These are phyloP conservation scores for Sylvicapra grimmia DNA, from an alignment of 2,113 vertebrate genomes.

Conservation along the genomic window DNA sequence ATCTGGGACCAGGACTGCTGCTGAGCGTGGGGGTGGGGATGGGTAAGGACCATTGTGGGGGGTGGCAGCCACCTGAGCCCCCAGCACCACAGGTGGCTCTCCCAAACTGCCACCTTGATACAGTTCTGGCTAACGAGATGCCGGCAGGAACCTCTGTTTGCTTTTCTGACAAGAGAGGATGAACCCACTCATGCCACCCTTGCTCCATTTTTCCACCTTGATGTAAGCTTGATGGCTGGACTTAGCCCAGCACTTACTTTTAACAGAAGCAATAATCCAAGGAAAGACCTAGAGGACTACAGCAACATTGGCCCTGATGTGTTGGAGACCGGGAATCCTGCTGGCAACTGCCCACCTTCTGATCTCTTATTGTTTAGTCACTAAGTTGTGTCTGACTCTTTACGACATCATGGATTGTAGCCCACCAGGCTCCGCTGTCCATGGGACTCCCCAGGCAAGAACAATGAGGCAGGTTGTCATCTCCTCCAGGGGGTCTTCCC, in stretches of 20 bases:
- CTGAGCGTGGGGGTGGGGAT: neutral
- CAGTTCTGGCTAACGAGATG: neutral
- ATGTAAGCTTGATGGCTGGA: neutral
- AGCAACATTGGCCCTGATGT: rapidly evolving
- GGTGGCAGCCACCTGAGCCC: neutral
- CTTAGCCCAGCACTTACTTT: neutral
- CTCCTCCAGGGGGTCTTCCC: neutral
- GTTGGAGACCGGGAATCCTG: rapidly evolving
- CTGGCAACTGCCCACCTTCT: neutral
- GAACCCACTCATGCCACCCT: neutral
- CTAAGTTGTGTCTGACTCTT: neutral
- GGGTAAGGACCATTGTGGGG: neutral
- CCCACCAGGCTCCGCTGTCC: neutral
- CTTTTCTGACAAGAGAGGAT: neutral
- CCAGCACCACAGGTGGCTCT: neutral
- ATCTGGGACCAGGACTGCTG: neutral
- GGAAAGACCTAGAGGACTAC: neutral
- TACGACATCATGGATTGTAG: rapidly evolving
- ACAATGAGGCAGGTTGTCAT: neutral
- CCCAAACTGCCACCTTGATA: rapidly evolving
- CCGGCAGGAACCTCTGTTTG: rapidly evolving
- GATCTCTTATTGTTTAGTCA: neutral
- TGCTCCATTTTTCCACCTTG: neutral
- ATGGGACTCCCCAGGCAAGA: neutral
- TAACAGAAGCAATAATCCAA: neutral